phyloP scores from a whole-genome alignment of 2,113 vertebrate genomes.

The Syrrhaptes paradoxus region DNA sequence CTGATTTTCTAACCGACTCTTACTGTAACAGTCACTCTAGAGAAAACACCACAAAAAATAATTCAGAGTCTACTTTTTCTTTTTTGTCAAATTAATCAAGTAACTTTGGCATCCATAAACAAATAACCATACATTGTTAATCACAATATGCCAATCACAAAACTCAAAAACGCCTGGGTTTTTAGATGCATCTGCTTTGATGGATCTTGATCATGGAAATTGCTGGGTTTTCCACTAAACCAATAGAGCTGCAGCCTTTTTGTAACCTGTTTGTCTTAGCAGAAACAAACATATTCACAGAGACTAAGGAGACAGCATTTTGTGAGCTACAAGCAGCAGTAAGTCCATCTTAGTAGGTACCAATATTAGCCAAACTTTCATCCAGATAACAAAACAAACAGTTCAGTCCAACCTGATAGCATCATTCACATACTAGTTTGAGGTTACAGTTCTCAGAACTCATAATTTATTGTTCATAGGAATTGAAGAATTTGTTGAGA shows the following conservation, averaged over 20 bases:
- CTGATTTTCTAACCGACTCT: no score
- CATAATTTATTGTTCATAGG: background rate
- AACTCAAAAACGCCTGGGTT: background rate
- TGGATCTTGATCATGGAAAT: rapidly evolving
- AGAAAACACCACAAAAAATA: background rate
- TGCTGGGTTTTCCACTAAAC: background rate
- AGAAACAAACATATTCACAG: background rate
- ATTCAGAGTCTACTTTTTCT: background rate
- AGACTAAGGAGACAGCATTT: background rate
- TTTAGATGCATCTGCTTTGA: background rate
- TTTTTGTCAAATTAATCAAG: background rate
- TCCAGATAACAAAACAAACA: background rate
- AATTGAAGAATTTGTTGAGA: background rate
- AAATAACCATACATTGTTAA: background rate
- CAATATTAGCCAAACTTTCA: background rate
- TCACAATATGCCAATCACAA: background rate
- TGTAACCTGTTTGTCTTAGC: background rate
- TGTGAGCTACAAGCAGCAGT: background rate
- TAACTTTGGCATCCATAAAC: background rate
- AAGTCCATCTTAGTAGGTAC: background rate
- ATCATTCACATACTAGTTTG: background rate
- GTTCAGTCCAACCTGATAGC: background rate
- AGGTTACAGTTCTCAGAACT: background rate
- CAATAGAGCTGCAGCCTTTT: background rate
- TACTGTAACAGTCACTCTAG: rapidly evolving